Evolutionary conservation across 2,113 vertebrate genomes (phyloP).

Genomic region (Chaetodon auriga): DNA sequence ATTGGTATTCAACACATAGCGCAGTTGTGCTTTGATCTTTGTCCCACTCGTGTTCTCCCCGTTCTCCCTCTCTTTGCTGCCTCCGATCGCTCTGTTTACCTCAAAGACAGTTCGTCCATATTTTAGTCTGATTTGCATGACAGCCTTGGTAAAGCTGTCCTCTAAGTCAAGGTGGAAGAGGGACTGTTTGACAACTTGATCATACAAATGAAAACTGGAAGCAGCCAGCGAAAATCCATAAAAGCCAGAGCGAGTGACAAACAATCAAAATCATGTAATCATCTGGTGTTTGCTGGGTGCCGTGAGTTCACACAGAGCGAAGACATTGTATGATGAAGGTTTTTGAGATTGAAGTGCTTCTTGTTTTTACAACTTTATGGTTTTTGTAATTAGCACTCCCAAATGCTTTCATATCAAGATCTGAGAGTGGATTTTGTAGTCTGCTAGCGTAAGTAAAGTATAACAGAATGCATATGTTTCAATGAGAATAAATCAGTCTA

Average conservation of each 20-base stretch:
- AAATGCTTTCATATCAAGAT: neutral
- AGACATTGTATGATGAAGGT: neutral
- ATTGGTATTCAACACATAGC: constrained; percentile 58
- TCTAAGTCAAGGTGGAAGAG: constrained; percentile 46
- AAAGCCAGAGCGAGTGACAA: constrained; percentile 3
- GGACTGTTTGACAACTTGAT: constrained; percentile 43
- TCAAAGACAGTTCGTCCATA: constrained; percentile 54
- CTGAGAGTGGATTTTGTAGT: neutral
- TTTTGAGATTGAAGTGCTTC: neutral
- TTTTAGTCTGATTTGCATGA: constrained; percentile 48
- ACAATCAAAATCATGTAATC: constrained; percentile 18
- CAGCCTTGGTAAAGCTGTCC: constrained; percentile 33
- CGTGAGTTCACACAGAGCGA: neutral
- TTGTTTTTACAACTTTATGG: constrained; percentile 6
- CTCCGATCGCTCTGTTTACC: constrained; percentile 38
- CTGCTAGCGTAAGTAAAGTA: neutral
- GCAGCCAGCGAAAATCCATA: neutral
- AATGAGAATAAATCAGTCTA: neutral
- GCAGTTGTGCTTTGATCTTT: constrained; percentile 50
- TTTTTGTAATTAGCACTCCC: neutral
- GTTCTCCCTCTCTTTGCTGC: constrained; percentile 9
- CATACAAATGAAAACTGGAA: constrained; percentile 33
- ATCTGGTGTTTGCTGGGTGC: neutral
- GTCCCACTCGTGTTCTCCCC: constrained; percentile 29
- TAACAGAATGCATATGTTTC: neutral